Evolutionary conservation across 1,140 invertebrate species (phyloP), one percentile per base, ranked within the genome.

Genomic region (Ceratina japonica): DNA sequence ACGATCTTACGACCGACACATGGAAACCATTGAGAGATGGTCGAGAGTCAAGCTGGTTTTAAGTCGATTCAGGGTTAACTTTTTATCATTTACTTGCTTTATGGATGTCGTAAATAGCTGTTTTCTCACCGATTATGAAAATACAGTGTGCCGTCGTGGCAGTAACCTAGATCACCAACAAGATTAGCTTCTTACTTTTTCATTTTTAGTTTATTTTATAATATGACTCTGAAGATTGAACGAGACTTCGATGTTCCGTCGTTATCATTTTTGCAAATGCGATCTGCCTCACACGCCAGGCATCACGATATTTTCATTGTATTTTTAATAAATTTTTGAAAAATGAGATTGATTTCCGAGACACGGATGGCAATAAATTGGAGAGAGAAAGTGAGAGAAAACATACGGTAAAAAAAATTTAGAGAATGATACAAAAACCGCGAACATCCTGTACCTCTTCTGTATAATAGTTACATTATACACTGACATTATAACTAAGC

Each of bases 401-500:
- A 44, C 22, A 24, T 73, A 31, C 56, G 78, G 56, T 44, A 81
- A 83, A 80, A 59, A 59, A 20, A 80, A 80, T 71, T 24, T 78
- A 24, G 75, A 59, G 64, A 56, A 79, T 49, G 68, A 81, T 69
- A 56, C 58, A 58, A 44, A 86, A 86, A 87, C 86, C 83, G 80
- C 83, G 80, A 88, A 85, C 82, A 90, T 85, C 72, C 77, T 89
- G 82, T 89, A 90, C 84, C 86, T 91, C 83, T 90, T 89, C 88
- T 91, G 89, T 90, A 90, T 90, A 90, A 90, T 91, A 90, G 87
- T 83, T 87, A 89, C 84, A 87, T 87, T 89, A 86, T 86, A 87
- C 85, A 87, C 64, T 85, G 81, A 89, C 88, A 89, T 84, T 86
- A 89, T 87, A 75, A 81, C 72, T 87, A 89, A 90, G 89, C 81